Evolutionary conservation across 2,113 vertebrate species (phyloP).

Genomic region (Hipposideros armiger): DNA sequence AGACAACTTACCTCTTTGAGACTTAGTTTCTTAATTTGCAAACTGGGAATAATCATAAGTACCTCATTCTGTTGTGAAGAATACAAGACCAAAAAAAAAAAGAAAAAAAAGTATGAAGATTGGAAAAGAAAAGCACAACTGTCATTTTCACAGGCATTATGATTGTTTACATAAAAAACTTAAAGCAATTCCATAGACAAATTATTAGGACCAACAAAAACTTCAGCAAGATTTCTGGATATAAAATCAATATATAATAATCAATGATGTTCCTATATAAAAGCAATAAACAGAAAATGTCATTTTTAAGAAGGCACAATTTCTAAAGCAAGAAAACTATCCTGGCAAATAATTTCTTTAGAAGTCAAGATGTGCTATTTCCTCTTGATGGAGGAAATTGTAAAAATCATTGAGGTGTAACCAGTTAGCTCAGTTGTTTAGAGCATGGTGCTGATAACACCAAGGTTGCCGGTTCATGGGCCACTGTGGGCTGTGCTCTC

Average conservation of each 20-base stretch:
- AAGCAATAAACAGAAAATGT: slow-evolving; percentile 32
- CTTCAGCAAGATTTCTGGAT: background rate
- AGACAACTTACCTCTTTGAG: background rate
- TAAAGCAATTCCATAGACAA: background rate
- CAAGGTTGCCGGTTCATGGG: no score
- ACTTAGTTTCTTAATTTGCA: background rate
- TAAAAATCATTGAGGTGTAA: background rate
- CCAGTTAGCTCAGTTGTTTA: no score
- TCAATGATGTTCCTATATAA: background rate
- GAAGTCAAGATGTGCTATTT: background rate
- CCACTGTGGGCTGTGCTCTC: no score
- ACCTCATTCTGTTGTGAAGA: background rate
- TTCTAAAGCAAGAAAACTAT: background rate
- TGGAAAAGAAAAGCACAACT: background rate
- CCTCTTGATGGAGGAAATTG: background rate
- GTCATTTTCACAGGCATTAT: background rate
- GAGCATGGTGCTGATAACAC: no score
- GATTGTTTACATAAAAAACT: background rate
- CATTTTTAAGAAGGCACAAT: background rate
- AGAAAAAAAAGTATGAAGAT: background rate
- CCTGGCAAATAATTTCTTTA: background rate
- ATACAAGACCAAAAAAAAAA: background rate
- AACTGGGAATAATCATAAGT: background rate
- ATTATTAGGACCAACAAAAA: background rate
- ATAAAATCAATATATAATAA: background rate